Conservation (phyloP, 2,797 vertebrate genomes). For the Dryobates pubescens region DNA sequence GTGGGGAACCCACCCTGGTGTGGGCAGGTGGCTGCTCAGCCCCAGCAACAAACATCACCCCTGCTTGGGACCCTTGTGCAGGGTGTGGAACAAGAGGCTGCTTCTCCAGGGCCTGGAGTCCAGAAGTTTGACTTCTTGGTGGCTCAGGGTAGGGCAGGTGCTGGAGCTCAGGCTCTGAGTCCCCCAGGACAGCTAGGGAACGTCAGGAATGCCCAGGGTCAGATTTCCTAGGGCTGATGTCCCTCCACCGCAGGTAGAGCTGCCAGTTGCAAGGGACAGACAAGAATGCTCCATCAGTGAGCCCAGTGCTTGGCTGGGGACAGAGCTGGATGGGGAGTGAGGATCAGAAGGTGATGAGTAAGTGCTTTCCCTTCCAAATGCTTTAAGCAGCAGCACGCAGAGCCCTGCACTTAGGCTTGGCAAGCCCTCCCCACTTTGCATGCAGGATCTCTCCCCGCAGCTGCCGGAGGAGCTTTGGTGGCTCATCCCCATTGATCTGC, state of each 20-base stretch:
- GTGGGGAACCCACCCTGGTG: no score
- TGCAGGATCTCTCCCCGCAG: neutral
- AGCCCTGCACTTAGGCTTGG: neutral
- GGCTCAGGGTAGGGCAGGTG: neutral
- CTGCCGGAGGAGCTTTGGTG: neutral
- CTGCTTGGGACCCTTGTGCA: fast-evolving
- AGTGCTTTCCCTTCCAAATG: constrained; percentile 53
- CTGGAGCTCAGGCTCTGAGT: neutral
- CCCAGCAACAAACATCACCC: neutral
- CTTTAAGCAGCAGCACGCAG: neutral
- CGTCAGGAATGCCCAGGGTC: neutral
- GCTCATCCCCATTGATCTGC: neutral
- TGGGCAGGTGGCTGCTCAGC: fast-evolving
- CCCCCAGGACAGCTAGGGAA: neutral
- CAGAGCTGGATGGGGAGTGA: neutral
- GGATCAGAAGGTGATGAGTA: constrained; percentile 43
- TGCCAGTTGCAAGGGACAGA: neutral
- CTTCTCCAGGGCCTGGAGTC: fast-evolving
- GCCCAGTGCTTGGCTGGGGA: neutral
- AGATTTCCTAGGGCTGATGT: neutral
- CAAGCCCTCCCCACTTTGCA: neutral
- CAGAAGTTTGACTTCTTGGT: fast-evolving
- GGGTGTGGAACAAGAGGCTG: fast-evolving
- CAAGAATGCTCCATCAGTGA: neutral
- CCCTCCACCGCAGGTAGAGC: neutral